Evolutionary conservation across 2,113 vertebrate species (phyloP).

Genomic region (Phaethornis superciliosus): DNA sequence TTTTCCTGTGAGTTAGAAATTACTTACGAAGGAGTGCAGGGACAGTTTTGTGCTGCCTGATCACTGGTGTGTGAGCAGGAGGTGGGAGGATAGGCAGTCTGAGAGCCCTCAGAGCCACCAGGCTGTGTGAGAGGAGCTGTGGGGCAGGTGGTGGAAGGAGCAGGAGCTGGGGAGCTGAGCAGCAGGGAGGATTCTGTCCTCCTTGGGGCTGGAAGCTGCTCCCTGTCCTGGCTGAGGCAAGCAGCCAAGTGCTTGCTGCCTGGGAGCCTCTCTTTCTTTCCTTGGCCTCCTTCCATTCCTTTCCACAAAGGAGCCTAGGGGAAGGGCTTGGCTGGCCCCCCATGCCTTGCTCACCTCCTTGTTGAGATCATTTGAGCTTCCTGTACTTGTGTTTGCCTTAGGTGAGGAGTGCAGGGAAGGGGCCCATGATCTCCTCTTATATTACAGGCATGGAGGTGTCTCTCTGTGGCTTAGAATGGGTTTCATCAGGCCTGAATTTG

Average conservation of each 20-base stretch:
- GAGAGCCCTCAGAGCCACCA: background rate
- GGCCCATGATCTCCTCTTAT: background rate
- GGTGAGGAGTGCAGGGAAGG: background rate
- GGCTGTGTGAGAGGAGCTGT: background rate
- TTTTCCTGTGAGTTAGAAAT: constrained; percentile 11
- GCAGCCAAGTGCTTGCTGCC: background rate
- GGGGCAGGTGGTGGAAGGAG: background rate
- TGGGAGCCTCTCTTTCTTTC: background rate
- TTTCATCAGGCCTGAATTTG: background rate
- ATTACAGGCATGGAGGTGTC: background rate
- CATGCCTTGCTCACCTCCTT: background rate
- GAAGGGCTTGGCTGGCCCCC: background rate
- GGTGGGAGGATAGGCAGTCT: background rate
- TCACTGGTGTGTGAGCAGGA: background rate
- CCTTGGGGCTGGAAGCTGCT: background rate
- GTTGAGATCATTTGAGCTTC: background rate
- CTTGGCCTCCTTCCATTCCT: constrained; percentile 10
- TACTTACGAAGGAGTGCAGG: background rate
- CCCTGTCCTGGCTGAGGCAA: background rate
- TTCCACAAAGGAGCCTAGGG: background rate
- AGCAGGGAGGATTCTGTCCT: background rate
- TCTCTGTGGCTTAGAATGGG: background rate
- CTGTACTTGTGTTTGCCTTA: background rate
- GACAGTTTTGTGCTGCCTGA: background rate
- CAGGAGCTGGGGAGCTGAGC: background rate